Conservation (phyloP, 2,797 vertebrate genomes). For the Muscicapa striata region DNA sequence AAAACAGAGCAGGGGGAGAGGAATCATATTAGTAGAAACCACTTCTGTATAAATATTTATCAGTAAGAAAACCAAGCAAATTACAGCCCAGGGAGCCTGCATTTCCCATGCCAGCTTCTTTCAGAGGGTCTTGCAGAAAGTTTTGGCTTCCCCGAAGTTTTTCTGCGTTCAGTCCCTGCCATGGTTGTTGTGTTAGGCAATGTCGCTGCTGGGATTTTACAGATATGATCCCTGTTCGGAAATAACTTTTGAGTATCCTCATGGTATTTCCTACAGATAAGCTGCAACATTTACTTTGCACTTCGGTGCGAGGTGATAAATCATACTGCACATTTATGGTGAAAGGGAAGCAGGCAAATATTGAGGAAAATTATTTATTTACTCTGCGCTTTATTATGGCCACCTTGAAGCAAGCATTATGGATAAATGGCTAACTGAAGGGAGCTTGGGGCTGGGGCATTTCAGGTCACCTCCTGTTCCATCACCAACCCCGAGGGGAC, state of each 20-base stretch:
- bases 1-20: neutral
- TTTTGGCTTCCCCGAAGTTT: conserved; percentile 6
- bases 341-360: conserved; percentile 14
- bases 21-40: neutral
- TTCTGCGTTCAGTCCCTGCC: neutral
- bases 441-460: neutral
- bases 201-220: neutral
- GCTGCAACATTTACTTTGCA: conserved; percentile 1
- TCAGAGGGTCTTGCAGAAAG: neutral
- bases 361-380: conserved; percentile 15
- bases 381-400: neutral
- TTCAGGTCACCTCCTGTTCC: neutral
- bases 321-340: neutral
- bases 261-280: conserved; percentile 10
- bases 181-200: neutral
- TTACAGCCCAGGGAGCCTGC: neutral
- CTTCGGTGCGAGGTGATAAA: neutral
- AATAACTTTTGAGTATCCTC: conserved; percentile 8
- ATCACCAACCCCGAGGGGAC: neutral
- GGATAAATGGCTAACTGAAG: neutral
- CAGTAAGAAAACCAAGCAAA: neutral
- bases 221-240: neutral
- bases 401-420: neutral
- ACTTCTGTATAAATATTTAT: neutral
- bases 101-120: neutral